phyloP scores from a whole-genome alignment of 1,140 invertebrate genomes.

The Liolophura sinensis region DNA sequence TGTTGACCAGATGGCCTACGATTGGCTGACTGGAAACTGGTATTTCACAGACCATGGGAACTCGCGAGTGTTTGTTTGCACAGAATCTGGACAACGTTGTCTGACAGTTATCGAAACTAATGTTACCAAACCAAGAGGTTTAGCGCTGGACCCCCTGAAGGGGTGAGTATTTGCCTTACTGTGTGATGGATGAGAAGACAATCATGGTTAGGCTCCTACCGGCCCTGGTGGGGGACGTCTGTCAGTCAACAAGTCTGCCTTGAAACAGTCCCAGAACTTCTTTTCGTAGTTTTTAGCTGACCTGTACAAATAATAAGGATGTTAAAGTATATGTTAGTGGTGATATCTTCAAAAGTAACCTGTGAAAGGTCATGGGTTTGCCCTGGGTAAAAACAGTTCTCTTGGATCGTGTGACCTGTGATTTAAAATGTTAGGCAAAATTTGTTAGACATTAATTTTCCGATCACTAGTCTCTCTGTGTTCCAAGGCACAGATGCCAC shows the following conservation, averaged over 20 bases:
- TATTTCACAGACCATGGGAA: conserved; percentile 91
- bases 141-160: conserved; percentile 94
- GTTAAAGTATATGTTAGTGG: no score
- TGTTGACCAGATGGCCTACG: conserved; percentile 76
- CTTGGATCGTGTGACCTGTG: no score
- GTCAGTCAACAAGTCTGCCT: background rate
- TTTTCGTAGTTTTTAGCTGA: no score
- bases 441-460: no score
- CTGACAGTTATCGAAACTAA: conserved; percentile 67
- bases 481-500: no score
- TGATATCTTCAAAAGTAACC: no score
- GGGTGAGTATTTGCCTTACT: conserved; percentile 82
- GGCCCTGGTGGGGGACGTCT: background rate
- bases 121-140: conserved; percentile 64
- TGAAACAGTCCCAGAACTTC: no score
- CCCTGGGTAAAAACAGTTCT: no score
- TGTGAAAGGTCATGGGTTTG: no score
- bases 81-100: conserved; percentile 66
- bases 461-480: no score
- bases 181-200: conserved; percentile 91
- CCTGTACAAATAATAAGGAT: no score
- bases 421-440: no score
- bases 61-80: conserved; percentile 49
- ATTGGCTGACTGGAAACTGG: conserved; percentile 95
- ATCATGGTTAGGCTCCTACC: conserved; percentile 77